Base-by-base conservation (phyloP, 2,113 vertebrate genomes). In the Jacana jacana region DNA sequence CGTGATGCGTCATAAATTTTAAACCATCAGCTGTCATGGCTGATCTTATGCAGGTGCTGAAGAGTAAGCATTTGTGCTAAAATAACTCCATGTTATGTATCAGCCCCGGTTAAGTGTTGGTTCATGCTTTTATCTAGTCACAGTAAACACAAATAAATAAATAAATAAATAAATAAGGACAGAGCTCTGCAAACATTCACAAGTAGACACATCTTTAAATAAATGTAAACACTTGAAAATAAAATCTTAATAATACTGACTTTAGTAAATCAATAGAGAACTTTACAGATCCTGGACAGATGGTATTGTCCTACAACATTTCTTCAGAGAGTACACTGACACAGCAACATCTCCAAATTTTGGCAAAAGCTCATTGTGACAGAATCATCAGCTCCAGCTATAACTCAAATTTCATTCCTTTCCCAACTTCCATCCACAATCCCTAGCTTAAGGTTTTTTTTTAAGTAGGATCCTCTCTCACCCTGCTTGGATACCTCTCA, bases 1-100 rank as follows among this genome's bases (percentile, higher is more conserved):
- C 57, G 77, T 16, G 80, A 70, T 66, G 17, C 51, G 68, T 61
- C 77, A 85, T 95, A 87, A 90, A 95, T 93, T 96, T 91, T 77
- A 94, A 94, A 55, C 52, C 31, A 44, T 91, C 60, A 71, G n/a
- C 35, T 89, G 65, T 65, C 89, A 35, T 37, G 66, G 39, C 27
- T 91, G 78, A 86, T 85, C 65, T 85, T 78, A 73, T 42, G 49
- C 27, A 85, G 61, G 42, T 65, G 68, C 83, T 91, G 61, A 95
- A 80, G 49, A 81, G 64, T 13, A 83, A 91, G 48, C 10, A 76
- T 88, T 88, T 86, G 31, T 88, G 55, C 42, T 68, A 52, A 90
- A 94, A 72, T 69, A 84, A 65, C 28, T 75, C 12, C 37, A 70
- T 4, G 7, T 57, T 76, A 79, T 78, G 49, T 20, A 76, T 70